Base-by-base conservation (phyloP, 2,113 vertebrate species). In the Leuciscus idus region DNA sequence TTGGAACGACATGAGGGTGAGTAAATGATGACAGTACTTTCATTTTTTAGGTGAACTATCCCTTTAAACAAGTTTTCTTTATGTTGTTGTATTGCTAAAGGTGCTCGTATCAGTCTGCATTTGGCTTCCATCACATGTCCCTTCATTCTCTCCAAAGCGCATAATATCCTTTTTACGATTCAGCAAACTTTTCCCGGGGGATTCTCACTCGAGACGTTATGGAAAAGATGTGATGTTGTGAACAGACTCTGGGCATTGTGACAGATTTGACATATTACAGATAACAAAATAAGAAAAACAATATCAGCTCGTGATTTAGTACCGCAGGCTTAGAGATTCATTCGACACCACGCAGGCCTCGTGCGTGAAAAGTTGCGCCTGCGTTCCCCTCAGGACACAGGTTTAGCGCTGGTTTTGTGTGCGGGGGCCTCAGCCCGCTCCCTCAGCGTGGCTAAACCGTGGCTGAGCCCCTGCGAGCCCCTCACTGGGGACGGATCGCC, bases 371-470 rank as follows among this genome's bases (percentile, higher is more conserved):
- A 87, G 89, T 91, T 86, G 88, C 66, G 19, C 28, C 68, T 10
- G 81, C 83, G 72, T 5, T 87, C 93, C 92, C 93, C 70, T 1
- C 92, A 92, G 92, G 90, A 93, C 86, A 77, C 88, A 90, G 93
- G 91, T 94, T 94, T 94, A 93, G 92, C 88, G 84, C 4, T 68
- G 89, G 92, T 87, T 93, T 92, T 92, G 87, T 55, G 30, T 62
- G 62, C 70, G 36, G 87, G 86, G 84, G 84, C 85, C 88, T 92
- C 86, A 23, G 73, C 89, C 28, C 21, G 28, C 76, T 87, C 88
- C 90, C 92, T 91, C 82, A 87, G 84, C 88, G 87, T 66, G 88
- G 92, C 92, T 95, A 93, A 95, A 92, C 93, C 91, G 81, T 55
- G 89, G 90, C 92, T 94, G 94, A 95, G 93, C 93, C 91, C 64